These are phyloP conservation scores for Punctoribates punctum DNA, from an alignment of 2,888 invertebrate genomes.

Conservation along the genomic window DNA sequence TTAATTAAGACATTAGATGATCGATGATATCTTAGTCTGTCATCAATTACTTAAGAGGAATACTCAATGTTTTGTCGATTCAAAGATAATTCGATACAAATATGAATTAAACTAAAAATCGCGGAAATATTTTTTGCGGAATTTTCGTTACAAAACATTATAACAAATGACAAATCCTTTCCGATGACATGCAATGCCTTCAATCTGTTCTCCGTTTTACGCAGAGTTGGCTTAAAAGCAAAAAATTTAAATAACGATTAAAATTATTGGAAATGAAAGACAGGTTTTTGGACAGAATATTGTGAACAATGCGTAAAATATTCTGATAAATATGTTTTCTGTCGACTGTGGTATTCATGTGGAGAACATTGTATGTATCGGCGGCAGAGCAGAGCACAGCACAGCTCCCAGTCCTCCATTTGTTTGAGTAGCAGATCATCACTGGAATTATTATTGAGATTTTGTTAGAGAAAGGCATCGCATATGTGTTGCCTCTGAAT, in stretches of 20 bases:
- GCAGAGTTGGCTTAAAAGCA: neutral
- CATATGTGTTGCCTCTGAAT: too few species aligned
- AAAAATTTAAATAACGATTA: neutral
- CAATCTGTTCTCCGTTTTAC: neutral
- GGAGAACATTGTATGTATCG: neutral
- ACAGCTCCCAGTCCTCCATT: neutral
- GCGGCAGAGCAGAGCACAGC: too few species aligned
- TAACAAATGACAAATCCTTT: too few species aligned
- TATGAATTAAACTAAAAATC: too few species aligned
- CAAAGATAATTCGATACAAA: too few species aligned
- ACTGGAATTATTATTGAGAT: conserved; percentile 1
- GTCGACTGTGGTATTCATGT: conserved; percentile 17
- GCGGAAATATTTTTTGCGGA: too few species aligned
- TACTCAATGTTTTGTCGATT: too few species aligned
- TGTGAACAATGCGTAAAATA: neutral
- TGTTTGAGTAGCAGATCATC: neutral
- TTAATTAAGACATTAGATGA: too few species aligned
- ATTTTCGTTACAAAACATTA: too few species aligned
- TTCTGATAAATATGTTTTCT: conserved; percentile 17
- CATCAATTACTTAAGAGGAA: too few species aligned
- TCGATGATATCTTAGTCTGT: too few species aligned
- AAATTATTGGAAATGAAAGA: neutral
- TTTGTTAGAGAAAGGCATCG: neutral
- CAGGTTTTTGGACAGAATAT: neutral
- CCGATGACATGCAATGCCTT: too few species aligned